Base-by-base conservation (phyloP, 2,113 vertebrate genomes). In the Lagopus leucura region DNA sequence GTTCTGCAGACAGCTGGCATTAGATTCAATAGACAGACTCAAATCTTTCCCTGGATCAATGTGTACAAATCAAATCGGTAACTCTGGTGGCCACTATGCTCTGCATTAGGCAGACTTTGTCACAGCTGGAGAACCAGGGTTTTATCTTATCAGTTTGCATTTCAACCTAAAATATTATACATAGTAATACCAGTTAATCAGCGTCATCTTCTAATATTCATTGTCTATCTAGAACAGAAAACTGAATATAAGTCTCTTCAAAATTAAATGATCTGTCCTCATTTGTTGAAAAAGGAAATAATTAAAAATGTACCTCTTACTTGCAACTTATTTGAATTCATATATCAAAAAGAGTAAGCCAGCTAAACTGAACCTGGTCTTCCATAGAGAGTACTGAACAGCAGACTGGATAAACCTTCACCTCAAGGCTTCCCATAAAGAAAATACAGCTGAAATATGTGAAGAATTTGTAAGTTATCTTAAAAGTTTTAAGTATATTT, bases 1-100 rank as follows among this genome's bases (percentile, higher is more conserved):
- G 94, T 47, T 21, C 38, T 80, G 67, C 67, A 92, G 91, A 82
- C 94, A 94, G 87, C 93, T 96, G 93, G 94, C 92, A 89, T 77
- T 82, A 93, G 72, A 77, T 94, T 92, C 70, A 89, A 36, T 24
- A 91, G 83, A 43, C 8, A 17, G 85, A 85, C 45, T 88, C 89
- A 91, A 96, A 76, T 34, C 40, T 93, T 90, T 43, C 55, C 82
- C 47, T 88, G 85, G 82, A 96, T 91, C 78, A 47, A 89, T 80
- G 84, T 95, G 82, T 64, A 70, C 71, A 92, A 89, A 92, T 71
- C 52, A 92, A 58, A 87, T 22, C 71, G 61, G 54, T 78, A 73
- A 58, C 54, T 55, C 52, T 57, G 32, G 28, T 73, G 50, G 7
- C 36, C 89, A 22, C 19, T 42, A 24, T 28, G n/a, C 24, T 85